phyloP scores from a whole-genome alignment of 2,113 vertebrate genomes.

The Mormyrus lacerda region DNA sequence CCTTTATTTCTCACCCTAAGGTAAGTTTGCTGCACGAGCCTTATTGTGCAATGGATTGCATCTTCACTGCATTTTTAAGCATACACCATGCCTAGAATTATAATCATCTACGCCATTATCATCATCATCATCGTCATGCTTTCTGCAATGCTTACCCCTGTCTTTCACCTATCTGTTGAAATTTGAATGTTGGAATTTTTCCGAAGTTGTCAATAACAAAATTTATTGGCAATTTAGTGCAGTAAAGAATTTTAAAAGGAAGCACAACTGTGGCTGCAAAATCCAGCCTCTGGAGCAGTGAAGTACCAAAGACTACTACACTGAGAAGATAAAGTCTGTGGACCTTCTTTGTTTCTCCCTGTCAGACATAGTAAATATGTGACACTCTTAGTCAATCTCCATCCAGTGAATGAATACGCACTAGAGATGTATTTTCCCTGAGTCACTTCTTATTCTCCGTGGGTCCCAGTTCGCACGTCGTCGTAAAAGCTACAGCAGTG shows the following conservation, averaged over 20 bases:
- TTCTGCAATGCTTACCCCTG: not conserved
- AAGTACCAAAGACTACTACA: not conserved
- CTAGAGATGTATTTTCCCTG: slow-evolving; percentile 2
- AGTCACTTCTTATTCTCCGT: slow-evolving; percentile 85
- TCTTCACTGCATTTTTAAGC: not conserved
- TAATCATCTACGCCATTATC: not conserved
- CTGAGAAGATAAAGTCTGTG: not conserved
- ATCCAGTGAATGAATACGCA: not conserved
- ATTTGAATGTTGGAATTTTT: not conserved
- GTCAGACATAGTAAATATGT: not conserved
- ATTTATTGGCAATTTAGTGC: no score
- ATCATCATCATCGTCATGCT: not conserved
- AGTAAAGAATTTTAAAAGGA: not conserved
- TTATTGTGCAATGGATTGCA: not conserved
- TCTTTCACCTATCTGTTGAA: not conserved
- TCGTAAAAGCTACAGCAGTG: slow-evolving; percentile 79
- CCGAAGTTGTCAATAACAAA: not conserved
- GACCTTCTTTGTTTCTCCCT: not conserved
- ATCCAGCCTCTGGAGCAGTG: not conserved
- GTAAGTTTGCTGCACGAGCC: not conserved
- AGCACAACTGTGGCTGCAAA: not conserved
- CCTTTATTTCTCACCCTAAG: not conserved
- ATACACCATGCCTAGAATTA: not conserved
- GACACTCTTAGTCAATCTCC: not conserved
- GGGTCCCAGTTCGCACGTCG: slow-evolving; percentile 85